These are phyloP conservation scores for Microcebus griseorufus DNA, from an alignment of 2,113 vertebrate genomes.

Conservation along the genomic window DNA sequence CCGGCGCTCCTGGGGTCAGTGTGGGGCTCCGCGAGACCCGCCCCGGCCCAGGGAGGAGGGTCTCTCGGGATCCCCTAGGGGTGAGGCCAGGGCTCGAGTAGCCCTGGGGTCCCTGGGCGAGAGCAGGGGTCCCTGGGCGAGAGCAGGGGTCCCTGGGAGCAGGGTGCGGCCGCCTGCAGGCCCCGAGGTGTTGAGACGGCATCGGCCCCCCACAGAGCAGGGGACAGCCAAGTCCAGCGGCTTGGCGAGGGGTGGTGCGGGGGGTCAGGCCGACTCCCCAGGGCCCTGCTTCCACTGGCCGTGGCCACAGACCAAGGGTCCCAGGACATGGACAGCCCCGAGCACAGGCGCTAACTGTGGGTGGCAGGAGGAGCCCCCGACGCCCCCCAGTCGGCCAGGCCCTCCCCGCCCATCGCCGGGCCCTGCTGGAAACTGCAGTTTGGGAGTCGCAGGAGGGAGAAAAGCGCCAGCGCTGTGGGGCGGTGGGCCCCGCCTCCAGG, in stretches of 20 bases:
- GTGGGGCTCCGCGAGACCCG: neutral
- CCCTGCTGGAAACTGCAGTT: neutral
- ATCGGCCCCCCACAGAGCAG: fast-evolving
- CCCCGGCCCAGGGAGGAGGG: neutral
- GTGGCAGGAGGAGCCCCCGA: neutral
- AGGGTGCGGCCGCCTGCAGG: neutral
- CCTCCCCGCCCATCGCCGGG: neutral
- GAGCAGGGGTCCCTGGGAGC: neutral
- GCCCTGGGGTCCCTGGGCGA: neutral
- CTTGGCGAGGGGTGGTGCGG: fast-evolving
- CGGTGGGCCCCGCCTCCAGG: neutral
- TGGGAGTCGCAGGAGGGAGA: neutral
- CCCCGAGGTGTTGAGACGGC: fast-evolving
- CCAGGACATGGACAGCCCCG: no score
- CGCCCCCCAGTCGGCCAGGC: neutral
- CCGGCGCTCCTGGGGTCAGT: fast-evolving
- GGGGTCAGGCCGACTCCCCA: neutral
- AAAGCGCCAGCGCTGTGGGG: fast-evolving
- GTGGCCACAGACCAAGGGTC: neutral
- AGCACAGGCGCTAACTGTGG: neutral
- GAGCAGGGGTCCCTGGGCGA: neutral
- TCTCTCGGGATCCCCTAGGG: neutral
- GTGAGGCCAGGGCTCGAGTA: neutral
- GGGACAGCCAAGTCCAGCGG: fast-evolving
- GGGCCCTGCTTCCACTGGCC: neutral